phyloP scores from a whole-genome alignment of 2,113 vertebrate species.

The Crypturellus undulatus region DNA sequence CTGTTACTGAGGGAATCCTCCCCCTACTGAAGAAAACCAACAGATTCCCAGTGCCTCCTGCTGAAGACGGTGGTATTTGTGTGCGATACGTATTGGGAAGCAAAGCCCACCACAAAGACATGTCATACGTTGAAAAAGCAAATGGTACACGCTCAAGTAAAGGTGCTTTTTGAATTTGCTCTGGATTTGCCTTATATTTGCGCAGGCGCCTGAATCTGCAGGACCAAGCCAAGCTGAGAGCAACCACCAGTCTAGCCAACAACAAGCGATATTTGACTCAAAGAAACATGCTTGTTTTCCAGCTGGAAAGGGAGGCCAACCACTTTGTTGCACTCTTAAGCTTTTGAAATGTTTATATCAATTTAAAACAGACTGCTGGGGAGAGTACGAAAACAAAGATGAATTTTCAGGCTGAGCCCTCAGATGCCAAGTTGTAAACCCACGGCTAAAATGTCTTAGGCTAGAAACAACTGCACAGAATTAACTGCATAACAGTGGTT shows the following conservation, averaged over 20 bases:
- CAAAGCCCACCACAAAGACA: background rate
- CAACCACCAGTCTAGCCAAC: background rate
- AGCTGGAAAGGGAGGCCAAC: slow-evolving; percentile 33
- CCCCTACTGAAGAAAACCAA: background rate
- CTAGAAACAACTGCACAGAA: background rate
- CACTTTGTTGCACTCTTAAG: slow-evolving; percentile 26
- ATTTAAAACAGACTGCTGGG: slow-evolving; percentile 47
- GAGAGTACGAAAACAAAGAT: slow-evolving; percentile 31
- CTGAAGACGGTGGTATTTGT: background rate
- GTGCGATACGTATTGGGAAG: rapidly evolving
- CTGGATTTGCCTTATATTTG: background rate
- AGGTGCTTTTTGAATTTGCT: background rate
- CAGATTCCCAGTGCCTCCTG: background rate
- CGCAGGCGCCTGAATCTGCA: background rate
- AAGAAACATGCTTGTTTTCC: background rate
- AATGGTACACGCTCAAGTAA: background rate
- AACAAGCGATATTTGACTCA: background rate
- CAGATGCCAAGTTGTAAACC: slow-evolving; percentile 55
- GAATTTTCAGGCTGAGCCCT: slow-evolving; percentile 32
- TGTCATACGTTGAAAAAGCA: background rate
- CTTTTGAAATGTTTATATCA: slow-evolving; percentile 33
- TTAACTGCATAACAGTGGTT: slow-evolving; percentile 58
- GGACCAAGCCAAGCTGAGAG: background rate
- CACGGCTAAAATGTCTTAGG: slow-evolving; percentile 20
- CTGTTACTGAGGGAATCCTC: background rate